These are phyloP conservation scores for Psittacula derbiana DNA, from an alignment of 2,797 vertebrate species.

Conservation along the genomic window DNA sequence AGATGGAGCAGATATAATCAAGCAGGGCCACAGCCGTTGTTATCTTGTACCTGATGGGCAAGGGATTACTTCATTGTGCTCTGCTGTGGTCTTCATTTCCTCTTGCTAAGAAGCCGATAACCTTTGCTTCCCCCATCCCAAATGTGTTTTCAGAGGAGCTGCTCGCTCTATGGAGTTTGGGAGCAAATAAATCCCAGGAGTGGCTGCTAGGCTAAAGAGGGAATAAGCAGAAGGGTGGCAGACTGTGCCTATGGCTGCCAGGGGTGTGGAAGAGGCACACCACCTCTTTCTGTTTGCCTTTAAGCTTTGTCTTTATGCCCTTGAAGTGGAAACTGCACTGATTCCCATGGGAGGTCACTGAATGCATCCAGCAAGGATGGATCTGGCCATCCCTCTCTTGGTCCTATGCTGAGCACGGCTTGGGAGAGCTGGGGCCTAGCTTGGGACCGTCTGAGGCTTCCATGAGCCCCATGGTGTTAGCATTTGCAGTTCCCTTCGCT, in stretches of 20 bases:
- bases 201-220: neutral
- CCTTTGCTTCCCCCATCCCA: neutral
- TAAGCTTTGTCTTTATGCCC: neutral
- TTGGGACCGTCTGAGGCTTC: neutral
- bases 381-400: rapidly evolving
- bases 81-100: neutral
- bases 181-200: neutral
- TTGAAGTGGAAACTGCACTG: neutral
- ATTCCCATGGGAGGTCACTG: neutral
- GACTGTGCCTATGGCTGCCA: neutral
- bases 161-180: neutral
- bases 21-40: neutral
- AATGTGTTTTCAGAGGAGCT: neutral
- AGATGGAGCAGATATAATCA: neutral
- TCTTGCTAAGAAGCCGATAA: neutral
- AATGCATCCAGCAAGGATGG: neutral
- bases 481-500: neutral
- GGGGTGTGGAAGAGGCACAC: neutral
- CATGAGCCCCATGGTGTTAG: neutral
- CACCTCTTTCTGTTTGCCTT: neutral
- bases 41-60: neutral
- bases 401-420: neutral
- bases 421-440: neutral
- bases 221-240: neutral
- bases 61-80: neutral